These are phyloP conservation scores for Drosophila paulistorum DNA, from an alignment of 1,140 invertebrate genomes.

Conservation along the genomic window DNA sequence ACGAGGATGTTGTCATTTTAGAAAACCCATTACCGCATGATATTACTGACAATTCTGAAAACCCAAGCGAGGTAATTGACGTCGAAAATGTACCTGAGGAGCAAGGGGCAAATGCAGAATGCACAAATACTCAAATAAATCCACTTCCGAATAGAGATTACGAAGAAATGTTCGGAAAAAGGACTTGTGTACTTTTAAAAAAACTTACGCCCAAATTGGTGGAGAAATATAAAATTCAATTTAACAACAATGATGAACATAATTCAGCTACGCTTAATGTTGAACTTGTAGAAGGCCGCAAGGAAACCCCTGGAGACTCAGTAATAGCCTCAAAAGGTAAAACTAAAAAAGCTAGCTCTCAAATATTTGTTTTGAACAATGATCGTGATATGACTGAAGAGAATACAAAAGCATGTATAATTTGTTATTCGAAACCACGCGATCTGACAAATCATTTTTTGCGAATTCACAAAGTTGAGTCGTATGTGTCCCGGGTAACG, in stretches of 20 bases:
- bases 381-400: conserved; percentile 10
- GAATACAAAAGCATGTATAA: not conserved
- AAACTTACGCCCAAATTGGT: not conserved
- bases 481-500: conserved; percentile 3
- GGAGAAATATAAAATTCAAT: not conserved
- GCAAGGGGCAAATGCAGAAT: too few relatives aligned
- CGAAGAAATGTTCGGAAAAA: not conserved
- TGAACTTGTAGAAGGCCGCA: not conserved
- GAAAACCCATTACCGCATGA: not conserved
- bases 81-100: not conserved
- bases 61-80: not conserved
- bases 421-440: conserved; percentile 9
- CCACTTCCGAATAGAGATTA: not conserved
- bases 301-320: not conserved
- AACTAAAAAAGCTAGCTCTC: not conserved
- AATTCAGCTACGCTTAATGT: not conserved
- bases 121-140: not conserved
- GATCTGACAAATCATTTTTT: conserved; percentile 17
- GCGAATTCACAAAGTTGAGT: not conserved
- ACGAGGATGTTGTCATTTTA: not conserved
- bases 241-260: too few relatives aligned
- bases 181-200: not conserved
- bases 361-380: not conserved
- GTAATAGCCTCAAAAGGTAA: not conserved
- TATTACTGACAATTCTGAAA: not conserved